phyloP scores from a whole-genome alignment of 1,140 invertebrate genomes.

The Copidosoma floridanum region DNA sequence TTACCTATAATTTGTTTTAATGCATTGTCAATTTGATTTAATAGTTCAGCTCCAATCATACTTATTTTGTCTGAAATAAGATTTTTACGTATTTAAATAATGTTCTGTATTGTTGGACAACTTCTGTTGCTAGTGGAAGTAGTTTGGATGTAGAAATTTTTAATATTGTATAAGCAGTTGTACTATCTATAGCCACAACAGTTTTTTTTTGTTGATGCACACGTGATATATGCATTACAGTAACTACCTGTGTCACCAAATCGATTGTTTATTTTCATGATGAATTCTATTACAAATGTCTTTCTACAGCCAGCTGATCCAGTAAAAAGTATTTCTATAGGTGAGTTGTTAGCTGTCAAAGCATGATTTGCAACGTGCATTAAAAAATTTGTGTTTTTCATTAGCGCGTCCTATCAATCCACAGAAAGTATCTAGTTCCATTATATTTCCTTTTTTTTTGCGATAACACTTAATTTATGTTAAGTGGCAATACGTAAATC shows the following conservation, averaged over 20 bases:
- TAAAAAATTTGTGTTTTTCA: constrained; percentile 38
- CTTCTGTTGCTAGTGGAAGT: constrained; percentile 15
- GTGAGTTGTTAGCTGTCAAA: constrained; percentile 27
- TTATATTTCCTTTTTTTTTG: constrained; percentile 26
- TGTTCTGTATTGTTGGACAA: background rate
- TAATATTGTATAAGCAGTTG: constrained; percentile 40
- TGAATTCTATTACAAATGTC: constrained; percentile 33
- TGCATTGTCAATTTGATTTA: constrained; percentile 33
- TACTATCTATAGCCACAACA: constrained; percentile 40
- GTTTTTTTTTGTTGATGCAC: constrained; percentile 47
- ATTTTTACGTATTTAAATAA: background rate
- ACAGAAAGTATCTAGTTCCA: background rate
- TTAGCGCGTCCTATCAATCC: constrained; percentile 26
- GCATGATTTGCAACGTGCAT: constrained; percentile 1
- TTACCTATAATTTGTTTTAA: constrained; percentile 39
- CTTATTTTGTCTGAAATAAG: constrained; percentile 46
- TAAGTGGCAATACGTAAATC: constrained; percentile 22
- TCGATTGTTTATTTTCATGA: constrained; percentile 38
- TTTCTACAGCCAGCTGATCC: constrained; percentile 40
- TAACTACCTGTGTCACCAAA: constrained; percentile 12
- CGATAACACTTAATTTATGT: constrained; percentile 14
- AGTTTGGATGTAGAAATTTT: constrained; percentile 24
- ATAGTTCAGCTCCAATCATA: constrained; percentile 38
- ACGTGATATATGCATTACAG: constrained; percentile 39
- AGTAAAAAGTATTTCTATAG: constrained; percentile 40